phyloP scores from a whole-genome alignment of 2,888 invertebrate species.

The Papilio demoleus region DNA sequence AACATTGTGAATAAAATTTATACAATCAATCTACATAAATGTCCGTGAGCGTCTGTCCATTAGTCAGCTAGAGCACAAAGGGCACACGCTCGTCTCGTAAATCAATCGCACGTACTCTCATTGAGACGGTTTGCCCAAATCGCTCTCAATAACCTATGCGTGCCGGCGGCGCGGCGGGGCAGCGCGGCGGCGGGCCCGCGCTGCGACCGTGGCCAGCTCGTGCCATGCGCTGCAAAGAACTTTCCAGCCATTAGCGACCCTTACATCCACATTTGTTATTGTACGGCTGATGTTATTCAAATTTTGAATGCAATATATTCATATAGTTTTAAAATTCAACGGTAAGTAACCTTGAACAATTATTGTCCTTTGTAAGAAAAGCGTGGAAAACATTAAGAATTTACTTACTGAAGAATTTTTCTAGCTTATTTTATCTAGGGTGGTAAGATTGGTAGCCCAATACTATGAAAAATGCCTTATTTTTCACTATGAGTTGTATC shows the following conservation, averaged over 20 bases:
- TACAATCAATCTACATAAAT: constrained; percentile 84
- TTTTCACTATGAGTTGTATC: constrained; percentile 19
- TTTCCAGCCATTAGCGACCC: constrained; percentile 78
- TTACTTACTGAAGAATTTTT: neutral
- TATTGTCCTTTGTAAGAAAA: neutral
- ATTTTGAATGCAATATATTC: constrained; percentile 26
- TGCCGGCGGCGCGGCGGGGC: constrained; percentile 58
- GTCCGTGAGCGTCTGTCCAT: constrained; percentile 83
- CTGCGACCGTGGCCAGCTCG: constrained; percentile 47
- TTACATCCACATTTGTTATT: constrained; percentile 71
- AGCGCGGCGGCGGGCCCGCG: constrained; percentile 55
- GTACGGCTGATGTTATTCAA: constrained; percentile 45
- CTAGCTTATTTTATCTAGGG: no score
- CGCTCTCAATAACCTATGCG: constrained; percentile 75
- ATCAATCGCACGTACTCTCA: constrained; percentile 79
- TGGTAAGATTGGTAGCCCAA: no score
- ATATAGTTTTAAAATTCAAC: neutral
- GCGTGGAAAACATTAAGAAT: neutral
- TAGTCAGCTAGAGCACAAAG: constrained; percentile 82
- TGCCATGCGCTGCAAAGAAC: constrained; percentile 53
- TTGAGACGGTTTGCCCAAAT: constrained; percentile 80
- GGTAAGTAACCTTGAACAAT: neutral
- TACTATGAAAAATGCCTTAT: constrained; percentile 17
- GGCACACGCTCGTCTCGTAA: constrained; percentile 83
- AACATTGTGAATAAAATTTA: constrained; percentile 84